Evolutionary conservation across 2,888 invertebrate genomes (phyloP), one percentile per base, ranked within the genome.

Genomic region (Eledona agricola): DNA sequence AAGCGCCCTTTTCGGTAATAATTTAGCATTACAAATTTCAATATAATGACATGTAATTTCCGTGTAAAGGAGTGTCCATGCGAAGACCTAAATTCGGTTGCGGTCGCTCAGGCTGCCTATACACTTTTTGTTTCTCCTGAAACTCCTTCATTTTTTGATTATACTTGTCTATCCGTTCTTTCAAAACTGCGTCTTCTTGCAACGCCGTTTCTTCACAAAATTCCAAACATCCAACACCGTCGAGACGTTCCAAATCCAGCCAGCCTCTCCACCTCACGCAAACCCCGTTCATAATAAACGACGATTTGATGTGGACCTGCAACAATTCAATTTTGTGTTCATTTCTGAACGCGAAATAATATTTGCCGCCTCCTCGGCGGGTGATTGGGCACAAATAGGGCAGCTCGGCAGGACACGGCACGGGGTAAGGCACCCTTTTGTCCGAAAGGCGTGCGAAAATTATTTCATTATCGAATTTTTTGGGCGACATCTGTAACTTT

Each of bases 221-320:
- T 74, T 97, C 96, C 62, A 97, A 75, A 67, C 94, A 93, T 0
- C 95, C 97, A 23, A 92, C 90, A 1, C 97, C 97, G 74, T 96
- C 96, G 56, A 97, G 80, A 28, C 95, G 84, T 72, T 95, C 93
- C 71, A 96, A 77, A 75, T 97, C 96, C 60, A 97, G 78, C 91
- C 93, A 96, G 2, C 96, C 97, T 7, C 91, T 85, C 89, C 95
- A 97, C 72, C 92, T 83, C 6, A 97, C 96, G 79, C 96, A 97
- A n/a, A 97, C 97, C 35, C 97, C 97, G 78, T 97, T 96, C 93
- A 97, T 93, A 69, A 97, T 96, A 73, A 97, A 91, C 67, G 89
- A 87, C 6, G 96, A 92, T 68, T 93, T 88, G 61, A 97, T 85
- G 78, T 96, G 95, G 25, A 96, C 96, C 95, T 96, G 84, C 32